Evolutionary conservation across 2,797 vertebrate genomes (phyloP).

Genomic region (Clangula hyemalis): DNA sequence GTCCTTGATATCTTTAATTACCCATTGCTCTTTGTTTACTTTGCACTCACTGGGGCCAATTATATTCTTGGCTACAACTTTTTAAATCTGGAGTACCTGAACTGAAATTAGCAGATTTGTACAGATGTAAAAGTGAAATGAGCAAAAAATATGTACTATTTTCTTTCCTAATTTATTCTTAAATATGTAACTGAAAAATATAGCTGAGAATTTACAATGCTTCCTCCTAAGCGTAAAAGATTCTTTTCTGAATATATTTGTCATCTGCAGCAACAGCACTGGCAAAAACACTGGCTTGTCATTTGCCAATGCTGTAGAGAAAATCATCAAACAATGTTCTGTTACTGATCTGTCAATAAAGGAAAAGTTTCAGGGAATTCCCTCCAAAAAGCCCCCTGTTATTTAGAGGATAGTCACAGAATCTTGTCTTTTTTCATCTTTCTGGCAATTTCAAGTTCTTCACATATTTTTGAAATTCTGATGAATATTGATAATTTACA

Average conservation of each 20-base stretch:
- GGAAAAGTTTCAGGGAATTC: neutral
- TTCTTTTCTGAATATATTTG: neutral
- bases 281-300: neutral
- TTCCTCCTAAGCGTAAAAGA: neutral
- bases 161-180: neutral
- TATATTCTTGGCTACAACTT: neutral
- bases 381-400: neutral
- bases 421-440: neutral
- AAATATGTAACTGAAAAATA: neutral
- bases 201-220: neutral
- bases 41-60: neutral
- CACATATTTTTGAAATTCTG: neutral
- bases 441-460: neutral
- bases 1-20: slow-evolving; percentile 62
- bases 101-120: slow-evolving; percentile 9
- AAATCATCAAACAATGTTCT: neutral
- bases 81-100: neutral
- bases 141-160: neutral
- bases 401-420: neutral
- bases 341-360: neutral
- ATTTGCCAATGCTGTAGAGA: neutral
- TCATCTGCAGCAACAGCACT: neutral
- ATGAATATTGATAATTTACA: neutral
- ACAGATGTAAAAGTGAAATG: neutral
- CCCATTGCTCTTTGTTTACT: slow-evolving; percentile 41